Percentiles rank a stretch among this genome's conserved stretches.
These are phyloP conservation scores for Myripristis murdjan DNA, from an alignment of 2,797 vertebrate genomes.

Conservation along the genomic window DNA sequence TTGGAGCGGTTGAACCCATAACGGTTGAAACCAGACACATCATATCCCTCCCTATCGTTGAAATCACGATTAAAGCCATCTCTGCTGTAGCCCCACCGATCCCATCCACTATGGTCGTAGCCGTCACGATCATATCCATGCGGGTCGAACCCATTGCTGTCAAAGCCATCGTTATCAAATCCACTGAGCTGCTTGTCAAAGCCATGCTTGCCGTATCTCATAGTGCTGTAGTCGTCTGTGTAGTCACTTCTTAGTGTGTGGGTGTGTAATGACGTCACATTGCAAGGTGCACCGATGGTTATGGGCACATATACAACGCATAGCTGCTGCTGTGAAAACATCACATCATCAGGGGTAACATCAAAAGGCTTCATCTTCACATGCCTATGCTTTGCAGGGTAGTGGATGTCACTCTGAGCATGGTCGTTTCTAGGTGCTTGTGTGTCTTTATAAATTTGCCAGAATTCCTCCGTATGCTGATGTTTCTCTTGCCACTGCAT, in stretches of 20 bases:
- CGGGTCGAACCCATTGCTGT: slow-evolving; percentile 42
- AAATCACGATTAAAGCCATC: slow-evolving; percentile 65
- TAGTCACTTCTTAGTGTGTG: neutral
- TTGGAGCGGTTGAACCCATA: slow-evolving; percentile 66
- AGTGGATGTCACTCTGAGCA: neutral
- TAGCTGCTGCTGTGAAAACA: slow-evolving; percentile 51
- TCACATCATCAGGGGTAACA: slow-evolving; percentile 54
- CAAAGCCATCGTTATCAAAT: neutral
- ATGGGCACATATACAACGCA: slow-evolving; percentile 70
- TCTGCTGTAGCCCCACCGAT: slow-evolving; percentile 47
- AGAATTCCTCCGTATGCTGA: slow-evolving; percentile 11
- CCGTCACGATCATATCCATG: slow-evolving; percentile 60
- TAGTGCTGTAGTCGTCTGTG: neutral
- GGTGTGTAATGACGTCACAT: slow-evolving; percentile 46
- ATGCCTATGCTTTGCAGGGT: slow-evolving; percentile 36
- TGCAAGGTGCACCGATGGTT: slow-evolving; percentile 73
- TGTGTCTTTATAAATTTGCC: neutral
- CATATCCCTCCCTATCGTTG: slow-evolving; percentile 65
- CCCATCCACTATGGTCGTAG: slow-evolving; percentile 63
- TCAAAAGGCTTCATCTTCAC: slow-evolving; percentile 69
- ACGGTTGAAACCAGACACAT: slow-evolving; percentile 62
- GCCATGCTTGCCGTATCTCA: slow-evolving; percentile 2
- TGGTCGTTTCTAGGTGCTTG: neutral
- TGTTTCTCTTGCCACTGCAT: slow-evolving; percentile 69
- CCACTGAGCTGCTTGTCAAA: neutral